These are phyloP conservation scores for Drosophila diplacantha DNA, from an alignment of 2,888 invertebrate species.

Conservation along the genomic window DNA sequence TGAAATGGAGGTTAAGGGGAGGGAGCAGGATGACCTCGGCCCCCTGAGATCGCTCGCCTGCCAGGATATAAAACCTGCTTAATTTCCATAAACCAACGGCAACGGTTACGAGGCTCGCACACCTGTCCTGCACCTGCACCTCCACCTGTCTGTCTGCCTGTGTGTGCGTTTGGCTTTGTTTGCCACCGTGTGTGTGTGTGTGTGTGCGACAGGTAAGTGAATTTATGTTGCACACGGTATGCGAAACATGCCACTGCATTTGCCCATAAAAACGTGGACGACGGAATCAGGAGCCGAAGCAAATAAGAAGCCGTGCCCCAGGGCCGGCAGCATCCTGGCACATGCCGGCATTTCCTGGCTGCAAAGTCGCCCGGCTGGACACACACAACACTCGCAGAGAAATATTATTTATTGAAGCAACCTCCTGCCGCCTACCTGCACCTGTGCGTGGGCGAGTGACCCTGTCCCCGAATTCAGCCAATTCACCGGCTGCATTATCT, in stretches of 20 bases:
- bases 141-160: constrained; percentile 15
- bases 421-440: constrained; percentile 30
- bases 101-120: constrained; percentile 25
- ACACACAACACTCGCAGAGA: constrained; percentile 44
- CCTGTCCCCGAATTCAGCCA: constrained; percentile 7
- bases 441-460: constrained; percentile 4
- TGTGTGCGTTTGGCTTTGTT: constrained; percentile 6
- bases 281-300: constrained; percentile 14
- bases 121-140: constrained; percentile 16
- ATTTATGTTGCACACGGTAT: constrained; percentile 68
- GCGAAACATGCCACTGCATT: constrained; percentile 67
- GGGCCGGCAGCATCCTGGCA: constrained; percentile 31
- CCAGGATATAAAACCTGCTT: constrained; percentile 46
- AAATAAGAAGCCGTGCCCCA: constrained; percentile 28
- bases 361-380: constrained; percentile 45
- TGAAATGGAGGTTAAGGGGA: background rate
- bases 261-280: constrained; percentile 53
- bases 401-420: constrained; percentile 59
- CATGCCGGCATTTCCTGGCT: constrained; percentile 31
- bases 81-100: constrained; percentile 50
- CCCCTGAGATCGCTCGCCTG: constrained; percentile 25
- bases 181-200: constrained; percentile 3
- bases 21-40: constrained; percentile 2
- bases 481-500: constrained; percentile 21
- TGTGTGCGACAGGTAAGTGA: constrained; percentile 64